Evolutionary conservation across 2,113 vertebrate genomes (phyloP), one percentile per base, ranked within the genome.

Genomic region (Antigone vipio): DNA sequence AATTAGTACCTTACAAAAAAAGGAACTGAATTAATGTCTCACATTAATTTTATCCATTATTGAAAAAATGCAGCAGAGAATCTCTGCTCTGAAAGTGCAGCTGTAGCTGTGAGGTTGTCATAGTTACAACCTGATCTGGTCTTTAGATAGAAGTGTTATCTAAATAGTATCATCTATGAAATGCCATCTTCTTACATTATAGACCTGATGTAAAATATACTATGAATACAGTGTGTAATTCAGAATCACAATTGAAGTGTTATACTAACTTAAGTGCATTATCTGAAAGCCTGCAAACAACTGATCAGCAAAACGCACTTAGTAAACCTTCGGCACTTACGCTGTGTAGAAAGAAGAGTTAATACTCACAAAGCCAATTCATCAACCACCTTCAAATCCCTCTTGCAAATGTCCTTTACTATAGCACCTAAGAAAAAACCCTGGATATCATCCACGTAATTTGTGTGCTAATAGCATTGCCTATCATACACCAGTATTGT

Each of bases 191-290:
- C 72, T 45, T 49, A 2, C 4, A 38, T 17, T 19, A 55, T 1
- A 64, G 52, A 44, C 27, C 26, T 4, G 1, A 9, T 50, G 42
- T 11, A 50, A 68, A 64, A 72, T 29, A 62, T 66, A 55, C 56
- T 34, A 3, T 0, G 3, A 78, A 21, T 1, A 42, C 35, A 27
- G 26, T 0, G 0, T 45, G 52, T 15, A 71, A 91, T 55, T 78
- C 56, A 55, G 32, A 60, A 69, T 12, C 71, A 16, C 73, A 35
- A 2, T 81, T 67, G 74, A 34, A 26, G 4, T 10, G 2, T 64
- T 26, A 32, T 8, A 42, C 53, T 58, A 47, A 45, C 50, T 52
- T 9, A 8, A 64, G 55, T 58, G n/a, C 19, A 40, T 60, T 29
- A 29, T 49, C 68, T 56, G 76, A 75, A 81, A 91, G 20, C 21